Evolutionary conservation across 2,888 invertebrate genomes (phyloP), one percentile per base, ranked within the genome.

Genomic region (Halictus ligatus): DNA sequence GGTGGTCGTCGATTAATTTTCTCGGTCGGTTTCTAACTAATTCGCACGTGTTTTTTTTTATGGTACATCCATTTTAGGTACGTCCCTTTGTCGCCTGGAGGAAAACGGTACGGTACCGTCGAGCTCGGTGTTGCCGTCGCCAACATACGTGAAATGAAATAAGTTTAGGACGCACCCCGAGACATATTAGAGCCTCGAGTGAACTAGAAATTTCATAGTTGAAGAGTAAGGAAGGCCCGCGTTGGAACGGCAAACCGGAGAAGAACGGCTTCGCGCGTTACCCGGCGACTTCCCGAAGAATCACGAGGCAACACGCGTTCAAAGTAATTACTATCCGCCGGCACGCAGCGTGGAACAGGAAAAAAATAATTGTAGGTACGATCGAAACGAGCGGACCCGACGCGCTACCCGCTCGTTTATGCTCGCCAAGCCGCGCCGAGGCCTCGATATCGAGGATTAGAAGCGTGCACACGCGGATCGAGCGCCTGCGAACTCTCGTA

Each of bases 271-370:
- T 80, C 67, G 74, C 81, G 81, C 77, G 81, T 74, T 80, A 71
- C 69, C 74, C 50, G 15, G 35, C 58, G 80, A 78, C 85, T 83
- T 85, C 72, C 60, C 86, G 88, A 84, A 86, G 86, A 88, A 81
- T 84, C 86, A 78, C 89, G 82, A 80, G 72, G 75, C 72, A n/a
- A 1, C 58, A 81, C 76, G 64, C 81, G 85, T 81, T 75, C 73
- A 12, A 72, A 75, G 71, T 86, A 89, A 89, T 89, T 89, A 89
- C 84, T 82, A 84, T 89, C 88, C 78, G 81, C 69, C 84, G 67
- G 76, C 84, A 78, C 82, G 85, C 75, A 74, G 81, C 83, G 78
- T 69, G 84, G 71, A 78, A 82, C 77, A 79, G 77, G 46, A 50
- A 72, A 78, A 81, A 75, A 74, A 40, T 78, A 85, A 86, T 86